These are phyloP conservation scores for Crepidodera aurea DNA, from an alignment of 2,888 invertebrate species.

Conservation along the genomic window DNA sequence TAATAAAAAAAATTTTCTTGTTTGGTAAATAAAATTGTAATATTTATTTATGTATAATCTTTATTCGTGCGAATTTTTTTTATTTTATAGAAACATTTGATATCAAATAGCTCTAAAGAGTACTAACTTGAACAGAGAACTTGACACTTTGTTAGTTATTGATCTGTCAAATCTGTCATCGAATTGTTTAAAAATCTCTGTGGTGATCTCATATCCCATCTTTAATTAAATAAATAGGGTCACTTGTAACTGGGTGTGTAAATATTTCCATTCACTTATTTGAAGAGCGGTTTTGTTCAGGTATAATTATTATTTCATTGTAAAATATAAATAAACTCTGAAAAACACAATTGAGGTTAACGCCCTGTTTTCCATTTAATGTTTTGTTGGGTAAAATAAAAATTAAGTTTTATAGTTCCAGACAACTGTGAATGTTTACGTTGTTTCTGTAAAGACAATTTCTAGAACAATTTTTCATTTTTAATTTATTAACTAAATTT, in stretches of 20 bases:
- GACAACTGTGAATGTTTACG: too few relatives aligned
- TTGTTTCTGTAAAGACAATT: too few relatives aligned
- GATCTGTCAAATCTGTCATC: slow-evolving; percentile 37
- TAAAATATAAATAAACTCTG: slow-evolving; percentile 27
- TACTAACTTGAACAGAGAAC: not conserved
- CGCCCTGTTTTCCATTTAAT: slow-evolving; percentile 30
- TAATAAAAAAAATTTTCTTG: too few relatives aligned
- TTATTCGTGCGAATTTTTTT: too few relatives aligned
- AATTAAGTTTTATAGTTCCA: too few relatives aligned
- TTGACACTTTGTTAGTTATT: slow-evolving; percentile 23
- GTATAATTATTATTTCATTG: slow-evolving; percentile 40
- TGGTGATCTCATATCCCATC: slow-evolving; percentile 30
- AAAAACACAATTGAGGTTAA: slow-evolving; percentile 39
- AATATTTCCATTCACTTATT: slow-evolving; percentile 36
- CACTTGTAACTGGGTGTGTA: slow-evolving; percentile 53
- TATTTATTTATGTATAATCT: too few relatives aligned
- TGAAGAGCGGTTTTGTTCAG: slow-evolving; percentile 40
- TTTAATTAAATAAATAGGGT: slow-evolving; percentile 50
- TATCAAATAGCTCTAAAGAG: too few relatives aligned
- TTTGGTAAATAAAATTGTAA: too few relatives aligned
- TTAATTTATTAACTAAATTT: too few relatives aligned
- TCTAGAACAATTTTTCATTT: too few relatives aligned
- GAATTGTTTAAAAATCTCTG: slow-evolving; percentile 21
- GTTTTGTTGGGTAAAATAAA: slow-evolving; percentile 25
- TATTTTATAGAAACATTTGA: too few relatives aligned